These are phyloP conservation scores for Phaonia tiefii DNA, from an alignment of 2,888 invertebrate species.

Conservation along the genomic window DNA sequence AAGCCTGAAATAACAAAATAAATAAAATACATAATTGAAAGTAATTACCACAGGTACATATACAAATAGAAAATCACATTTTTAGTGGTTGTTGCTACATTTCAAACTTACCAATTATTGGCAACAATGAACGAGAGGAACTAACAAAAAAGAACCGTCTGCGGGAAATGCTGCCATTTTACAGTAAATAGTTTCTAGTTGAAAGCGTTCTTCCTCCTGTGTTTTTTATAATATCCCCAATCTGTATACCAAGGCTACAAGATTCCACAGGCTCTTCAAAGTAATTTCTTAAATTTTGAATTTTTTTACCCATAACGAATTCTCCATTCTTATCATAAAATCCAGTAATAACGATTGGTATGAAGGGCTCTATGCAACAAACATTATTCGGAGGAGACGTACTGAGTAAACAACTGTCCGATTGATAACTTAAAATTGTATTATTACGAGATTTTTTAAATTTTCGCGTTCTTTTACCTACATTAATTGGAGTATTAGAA, in stretches of 20 bases:
- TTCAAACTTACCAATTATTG: background rate
- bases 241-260: slow-evolving; percentile 9
- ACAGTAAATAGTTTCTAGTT: slow-evolving; percentile 19
- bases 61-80: background rate
- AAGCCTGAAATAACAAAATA: slow-evolving; percentile 8
- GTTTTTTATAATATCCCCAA: background rate
- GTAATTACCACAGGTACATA: background rate
- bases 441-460: background rate
- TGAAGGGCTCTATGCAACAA: slow-evolving; percentile 12
- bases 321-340: slow-evolving; percentile 18
- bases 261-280: slow-evolving; percentile 36
- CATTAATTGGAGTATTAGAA: background rate
- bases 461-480: background rate
- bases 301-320: slow-evolving; percentile 5
- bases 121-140: slow-evolving; percentile 15
- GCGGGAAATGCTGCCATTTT: slow-evolving; percentile 24
- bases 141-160: background rate
- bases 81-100: background rate
- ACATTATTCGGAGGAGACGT: background rate
- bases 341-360: background rate
- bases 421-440: background rate
- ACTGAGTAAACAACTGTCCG: background rate
- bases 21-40: background rate
- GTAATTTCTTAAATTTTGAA: slow-evolving; percentile 28
- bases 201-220: slow-evolving; percentile 9